These are phyloP conservation scores for Brachycybe producta DNA, from an alignment of 2,888 invertebrate species.

Conservation along the genomic window DNA sequence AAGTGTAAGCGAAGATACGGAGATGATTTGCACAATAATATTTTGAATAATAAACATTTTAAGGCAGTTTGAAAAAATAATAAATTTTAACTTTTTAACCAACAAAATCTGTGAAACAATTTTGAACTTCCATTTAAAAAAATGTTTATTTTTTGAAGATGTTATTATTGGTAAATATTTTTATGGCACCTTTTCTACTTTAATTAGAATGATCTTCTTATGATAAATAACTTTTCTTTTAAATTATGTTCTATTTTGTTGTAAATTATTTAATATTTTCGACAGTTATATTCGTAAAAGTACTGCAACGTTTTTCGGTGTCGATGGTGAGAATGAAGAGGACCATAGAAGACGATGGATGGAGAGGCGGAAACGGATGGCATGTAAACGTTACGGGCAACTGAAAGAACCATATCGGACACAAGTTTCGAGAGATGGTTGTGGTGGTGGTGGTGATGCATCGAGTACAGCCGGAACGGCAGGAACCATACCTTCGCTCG, in stretches of 20 bases:
- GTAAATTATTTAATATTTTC: slow-evolving; percentile 51
- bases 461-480: not conserved
- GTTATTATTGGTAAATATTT: no score
- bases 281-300: slow-evolving; percentile 61
- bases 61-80: no score
- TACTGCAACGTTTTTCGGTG: slow-evolving; percentile 72
- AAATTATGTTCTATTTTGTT: slow-evolving; percentile 26
- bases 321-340: slow-evolving; percentile 38
- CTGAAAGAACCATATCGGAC: slow-evolving; percentile 32
- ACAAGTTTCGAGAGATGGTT: not conserved
- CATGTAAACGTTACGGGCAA: slow-evolving; percentile 50
- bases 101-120: no score
- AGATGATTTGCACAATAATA: no score
- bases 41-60: no score
- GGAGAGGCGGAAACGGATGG: slow-evolving; percentile 62
- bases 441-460: not conserved
- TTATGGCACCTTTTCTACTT: no score
- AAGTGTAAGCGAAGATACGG: no score
- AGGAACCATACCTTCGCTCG: not conserved
- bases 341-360: slow-evolving; percentile 49
- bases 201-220: slow-evolving; percentile 8
- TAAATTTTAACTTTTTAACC: no score
- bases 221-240: no score
- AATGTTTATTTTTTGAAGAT: no score
- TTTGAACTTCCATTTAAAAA: no score